Conservation (phyloP, 1,140 invertebrate genomes). For the Brachionus koreanus region DNA sequence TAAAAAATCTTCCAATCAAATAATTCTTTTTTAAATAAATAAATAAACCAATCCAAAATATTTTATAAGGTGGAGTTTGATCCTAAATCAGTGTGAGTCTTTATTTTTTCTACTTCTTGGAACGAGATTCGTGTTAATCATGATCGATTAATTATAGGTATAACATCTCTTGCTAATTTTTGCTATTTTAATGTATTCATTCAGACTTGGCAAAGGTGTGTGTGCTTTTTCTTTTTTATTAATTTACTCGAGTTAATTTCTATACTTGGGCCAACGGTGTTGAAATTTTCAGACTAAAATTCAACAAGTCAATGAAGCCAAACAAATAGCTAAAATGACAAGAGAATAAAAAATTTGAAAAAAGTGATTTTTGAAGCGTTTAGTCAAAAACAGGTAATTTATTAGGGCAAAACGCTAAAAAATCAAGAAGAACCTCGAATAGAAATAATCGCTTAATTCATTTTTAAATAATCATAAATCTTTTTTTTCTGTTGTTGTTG, state of each 20-base stretch:
- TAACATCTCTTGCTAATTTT: background rate
- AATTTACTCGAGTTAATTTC: background rate
- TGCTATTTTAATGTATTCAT: background rate
- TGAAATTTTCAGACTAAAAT: background rate
- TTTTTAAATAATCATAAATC: background rate
- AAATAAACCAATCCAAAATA: background rate
- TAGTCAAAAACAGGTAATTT: conserved; percentile 34
- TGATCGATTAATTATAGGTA: conserved; percentile 25
- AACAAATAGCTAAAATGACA: background rate
- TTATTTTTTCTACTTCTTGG: conserved; percentile 10
- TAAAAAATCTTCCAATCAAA: too few relatives aligned
- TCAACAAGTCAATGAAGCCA: background rate
- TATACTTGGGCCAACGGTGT: background rate
- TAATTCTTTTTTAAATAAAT: too few relatives aligned
- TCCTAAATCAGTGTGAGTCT: background rate
- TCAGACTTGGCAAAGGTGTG: background rate
- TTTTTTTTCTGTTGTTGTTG: too few relatives aligned
- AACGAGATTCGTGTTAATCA: background rate
- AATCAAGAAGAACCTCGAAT: background rate
- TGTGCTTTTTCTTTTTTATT: background rate
- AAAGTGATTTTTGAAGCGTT: conserved; percentile 38
- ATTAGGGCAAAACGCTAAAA: background rate
- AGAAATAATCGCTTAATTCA: conserved; percentile 14
- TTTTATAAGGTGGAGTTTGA: background rate
- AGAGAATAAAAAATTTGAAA: background rate